These are phyloP conservation scores for Melanitta fusca DNA, from an alignment of 2,797 vertebrate species.

Conservation along the genomic window DNA sequence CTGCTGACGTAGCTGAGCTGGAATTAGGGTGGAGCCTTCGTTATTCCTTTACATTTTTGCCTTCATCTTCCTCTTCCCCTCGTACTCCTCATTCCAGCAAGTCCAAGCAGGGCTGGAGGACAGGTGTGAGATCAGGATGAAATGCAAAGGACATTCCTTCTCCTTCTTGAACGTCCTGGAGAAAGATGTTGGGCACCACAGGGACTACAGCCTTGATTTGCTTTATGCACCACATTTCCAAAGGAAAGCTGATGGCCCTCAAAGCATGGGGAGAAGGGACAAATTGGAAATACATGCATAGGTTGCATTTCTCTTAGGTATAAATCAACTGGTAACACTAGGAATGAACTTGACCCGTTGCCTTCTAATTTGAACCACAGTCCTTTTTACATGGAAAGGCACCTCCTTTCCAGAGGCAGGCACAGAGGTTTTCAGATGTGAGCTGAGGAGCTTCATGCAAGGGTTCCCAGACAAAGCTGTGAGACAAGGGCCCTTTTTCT, in stretches of 20 bases:
- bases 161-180: neutral
- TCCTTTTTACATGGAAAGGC: neutral
- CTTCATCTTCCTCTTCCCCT: neutral
- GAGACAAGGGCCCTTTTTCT: neutral
- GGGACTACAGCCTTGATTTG: neutral
- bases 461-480: neutral
- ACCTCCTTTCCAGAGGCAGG: neutral
- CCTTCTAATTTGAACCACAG: neutral
- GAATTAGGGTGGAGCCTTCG: neutral
- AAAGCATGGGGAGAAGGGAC: neutral
- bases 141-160: neutral
- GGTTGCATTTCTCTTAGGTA: neutral
- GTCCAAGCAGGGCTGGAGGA: neutral
- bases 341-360: neutral
- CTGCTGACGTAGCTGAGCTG: neutral
- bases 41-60: neutral
- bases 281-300: neutral
- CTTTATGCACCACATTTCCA: neutral
- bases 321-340: neutral
- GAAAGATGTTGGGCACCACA: accelerated
- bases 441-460: neutral
- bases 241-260: neutral
- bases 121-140: neutral
- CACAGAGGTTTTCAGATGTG: neutral
- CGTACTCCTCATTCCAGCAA: neutral